Evolutionary conservation across 2,888 invertebrate species (phyloP), one percentile per base, ranked within the genome.

Genomic region (Marronus borbonicus): DNA sequence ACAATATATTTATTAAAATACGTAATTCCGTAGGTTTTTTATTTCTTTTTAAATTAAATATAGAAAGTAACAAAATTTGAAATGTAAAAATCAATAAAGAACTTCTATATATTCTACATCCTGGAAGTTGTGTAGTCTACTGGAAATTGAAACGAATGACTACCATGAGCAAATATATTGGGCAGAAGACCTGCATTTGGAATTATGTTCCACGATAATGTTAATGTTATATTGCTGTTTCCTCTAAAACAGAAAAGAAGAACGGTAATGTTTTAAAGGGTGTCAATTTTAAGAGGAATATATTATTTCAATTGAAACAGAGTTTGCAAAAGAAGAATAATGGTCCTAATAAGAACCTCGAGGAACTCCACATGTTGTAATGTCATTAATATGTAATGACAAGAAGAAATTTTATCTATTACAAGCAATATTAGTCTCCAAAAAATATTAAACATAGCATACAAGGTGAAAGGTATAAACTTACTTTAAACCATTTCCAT

Each of bases 161-260:
- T 92, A 39, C 97, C 98, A 78, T 92, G 90, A 2, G 97, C 94
- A 86, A 93, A 92, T 69, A 98, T 93, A 85, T 96, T 96, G 28
- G 98, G 98, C 83, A 99, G 90, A 76, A 97, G 92, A 60, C 99
- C 99, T 81, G 99, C 98, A 89, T 99, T 99, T 36, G 99, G 99
- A 84, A 99, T 97, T 80, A 99, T 97, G 89, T 99, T 99, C 97
- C 97, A 99, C 0, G 97, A 96, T 55, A 99, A 89, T n/a, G 95
- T 95, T 78, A 99, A 90, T 0, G 98, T 98, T 14, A 99, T 95
- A 88, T 99, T 99, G 86, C 94, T 93, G 89, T 99, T 97, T 78
- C 93, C 96, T 87, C 97, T 97, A 91, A 79, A 92, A 85, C 81
- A 50, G 5, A 14, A 31, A 5, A 60, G 24, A 28, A 24, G 12